These are phyloP conservation scores for Myodes glareolus DNA, from an alignment of 2,113 vertebrate species.

Conservation along the genomic window DNA sequence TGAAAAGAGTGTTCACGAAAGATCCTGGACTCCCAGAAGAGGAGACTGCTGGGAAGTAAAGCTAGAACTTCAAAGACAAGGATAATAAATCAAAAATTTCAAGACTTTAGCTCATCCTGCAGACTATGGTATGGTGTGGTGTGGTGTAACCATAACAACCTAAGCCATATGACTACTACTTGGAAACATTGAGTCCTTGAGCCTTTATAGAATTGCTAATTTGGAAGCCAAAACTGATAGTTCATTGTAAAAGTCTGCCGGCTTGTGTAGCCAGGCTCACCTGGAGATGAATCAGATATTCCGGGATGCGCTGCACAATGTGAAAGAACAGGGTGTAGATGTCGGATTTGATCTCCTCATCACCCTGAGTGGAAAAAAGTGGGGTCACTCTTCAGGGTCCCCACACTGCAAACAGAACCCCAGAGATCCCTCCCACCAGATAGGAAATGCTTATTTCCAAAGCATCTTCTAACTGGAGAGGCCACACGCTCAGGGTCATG, in stretches of 20 bases:
- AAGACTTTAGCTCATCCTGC: conserved; percentile 34
- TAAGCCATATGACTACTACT: neutral
- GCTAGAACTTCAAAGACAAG: neutral
- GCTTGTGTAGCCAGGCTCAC: conserved; percentile 79
- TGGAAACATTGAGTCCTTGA: conserved; percentile 28
- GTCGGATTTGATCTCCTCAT: conserved; percentile 93
- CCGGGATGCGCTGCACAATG: conserved; percentile 96
- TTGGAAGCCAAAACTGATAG: neutral
- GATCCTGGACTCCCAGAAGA: neutral
- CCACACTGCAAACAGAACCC: neutral
- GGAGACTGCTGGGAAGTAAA: neutral
- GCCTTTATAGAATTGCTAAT: neutral
- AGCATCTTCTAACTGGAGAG: neutral
- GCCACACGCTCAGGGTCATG: neutral
- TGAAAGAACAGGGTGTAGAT: conserved; percentile 95
- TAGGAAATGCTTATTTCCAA: neutral
- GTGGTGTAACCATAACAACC: neutral
- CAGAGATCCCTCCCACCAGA: neutral
- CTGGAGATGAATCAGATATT: conserved; percentile 96
- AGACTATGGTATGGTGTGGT: neutral
- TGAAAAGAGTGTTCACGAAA: neutral
- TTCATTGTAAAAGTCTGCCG: neutral
- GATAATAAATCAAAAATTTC: neutral
- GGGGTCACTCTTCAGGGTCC: conserved; percentile 40
- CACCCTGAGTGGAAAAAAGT: conserved; percentile 85